Evolutionary conservation across 2,113 vertebrate genomes (phyloP), one percentile per base, ranked within the genome.

Genomic region (Rhinogobius similis): DNA sequence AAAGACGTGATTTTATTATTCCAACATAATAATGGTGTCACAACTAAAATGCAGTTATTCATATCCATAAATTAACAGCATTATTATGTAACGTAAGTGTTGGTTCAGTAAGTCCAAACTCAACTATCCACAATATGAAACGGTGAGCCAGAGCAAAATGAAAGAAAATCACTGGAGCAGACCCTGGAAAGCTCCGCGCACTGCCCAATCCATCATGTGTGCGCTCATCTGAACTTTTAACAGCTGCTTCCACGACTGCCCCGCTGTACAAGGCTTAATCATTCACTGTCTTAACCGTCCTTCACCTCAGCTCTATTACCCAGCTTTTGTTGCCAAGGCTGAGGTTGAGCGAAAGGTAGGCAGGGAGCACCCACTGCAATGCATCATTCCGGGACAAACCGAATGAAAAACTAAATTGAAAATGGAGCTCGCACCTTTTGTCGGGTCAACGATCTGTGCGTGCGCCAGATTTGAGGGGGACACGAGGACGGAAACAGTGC

Each of bases 401-500:
- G 38, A 82, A 62, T 73, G 72, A 78, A 80, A 82, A 52, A 64
- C 62, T 65, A 65, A 85, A 76, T 63, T 70, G 77, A 71, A 83
- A 79, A 79, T 73, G 72, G n/a, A n/a, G 79, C 76, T 73, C 41
- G 63, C 70, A 84, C 78, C 68, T 81, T 55, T 84, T 81, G 72
- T 66, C 12, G 50, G 77, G 73, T 86, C 77, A 77, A 61, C 65
- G 75, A 77, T 82, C 32, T 74, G 18, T 73, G 43, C 48, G 50
- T 65, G 26, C 29, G 53, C n/a, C 41, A 67, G 21, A 24, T 62
- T 9, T 41, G 44, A 52, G 41, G 27, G n/a, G 67, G 18, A 39
- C 0, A 43, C n/a, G 59, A 0, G 58, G 2, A 63, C 26, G 50
- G 46, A 10, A 70, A 72, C 18, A 9, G 70, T 79, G 79, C 79